These are phyloP conservation scores for Condylura cristata DNA, from an alignment of 2,113 vertebrate species.

Conservation along the genomic window DNA sequence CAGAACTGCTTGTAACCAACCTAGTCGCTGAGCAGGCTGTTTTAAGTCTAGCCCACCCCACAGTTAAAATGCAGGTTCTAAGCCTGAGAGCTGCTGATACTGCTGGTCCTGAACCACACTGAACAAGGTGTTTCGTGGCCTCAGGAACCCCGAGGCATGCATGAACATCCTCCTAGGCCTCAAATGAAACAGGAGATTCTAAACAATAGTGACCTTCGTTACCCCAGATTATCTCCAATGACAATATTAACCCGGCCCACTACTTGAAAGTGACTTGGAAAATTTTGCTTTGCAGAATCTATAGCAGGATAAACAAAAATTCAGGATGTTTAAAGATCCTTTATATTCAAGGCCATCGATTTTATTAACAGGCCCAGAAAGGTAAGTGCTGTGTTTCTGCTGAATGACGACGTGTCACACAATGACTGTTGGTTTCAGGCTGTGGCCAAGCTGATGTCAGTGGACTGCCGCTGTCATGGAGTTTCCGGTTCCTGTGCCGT, in stretches of 20 bases:
- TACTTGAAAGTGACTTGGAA: neutral
- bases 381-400: neutral
- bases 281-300: neutral
- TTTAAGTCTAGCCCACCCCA: too few relatives aligned
- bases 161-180: neutral
- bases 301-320: neutral
- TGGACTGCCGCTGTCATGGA: constrained; percentile 97
- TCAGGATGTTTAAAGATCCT: neutral
- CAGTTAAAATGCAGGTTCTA: neutral
- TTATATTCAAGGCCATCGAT: neutral
- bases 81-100: neutral
- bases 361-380: neutral
- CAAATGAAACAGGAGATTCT: neutral
- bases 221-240: neutral
- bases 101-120: neutral
- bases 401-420: constrained; percentile 9
- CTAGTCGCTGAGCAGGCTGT: too few relatives aligned
- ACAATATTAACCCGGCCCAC: neutral
- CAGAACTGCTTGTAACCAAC: too few relatives aligned
- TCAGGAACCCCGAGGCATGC: neutral
- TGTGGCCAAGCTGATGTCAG: constrained; percentile 92
- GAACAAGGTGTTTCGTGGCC: neutral
- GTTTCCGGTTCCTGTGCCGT: constrained; percentile 98
- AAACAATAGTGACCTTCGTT: neutral
- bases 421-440: constrained; percentile 87